Evolutionary conservation across 2,113 vertebrate genomes (phyloP), one percentile per base, ranked within the genome.

Genomic region (Notothenia coriiceps): DNA sequence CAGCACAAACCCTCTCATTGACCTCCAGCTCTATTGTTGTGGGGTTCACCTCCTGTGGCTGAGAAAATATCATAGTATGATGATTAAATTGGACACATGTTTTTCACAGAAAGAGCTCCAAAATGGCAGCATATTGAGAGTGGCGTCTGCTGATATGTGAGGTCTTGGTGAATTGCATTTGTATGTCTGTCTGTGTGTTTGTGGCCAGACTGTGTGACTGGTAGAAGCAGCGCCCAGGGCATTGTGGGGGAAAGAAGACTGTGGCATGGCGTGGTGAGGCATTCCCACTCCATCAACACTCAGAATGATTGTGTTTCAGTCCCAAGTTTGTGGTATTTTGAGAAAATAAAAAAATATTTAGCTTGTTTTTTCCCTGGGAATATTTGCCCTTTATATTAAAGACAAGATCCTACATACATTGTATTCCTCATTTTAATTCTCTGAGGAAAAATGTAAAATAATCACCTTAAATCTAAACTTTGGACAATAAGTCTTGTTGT

Each of bases 181-280:
- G 29, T 29, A 29, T 29, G 72, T 76, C 85, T 63, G 59, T 62
- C 40, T 87, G 77, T 74, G 64, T 64, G 62, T 83, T 70, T 89
- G 87, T 80, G 84, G 87, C 57, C 79, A 86, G 83, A 86, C 88
- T 82, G 65, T 61, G 70, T 81, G 77, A 70, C 82, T 83, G 57
- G 70, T 29, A 66, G 69, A 72, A 70, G 74, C 61, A 51, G 57
- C 6, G 55, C 76, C 70, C 65, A 13, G 43, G 83, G 66, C 82
- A 54, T n/a, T 17, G 10, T 40, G 51, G 50, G 33, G 40, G 49
- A 7, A 25, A 66, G 18, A 66, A 25, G 50, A 66, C 55, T 46
- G 70, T 69, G 74, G 33, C 33, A 47, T 75, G 64, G 43, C 69
- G 54, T 35, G 44, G 43, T 15, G 54, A 59, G n/a, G 61, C 56